These are phyloP conservation scores for Clusia tigrina DNA, from an alignment of 2,888 invertebrate species.

Conservation along the genomic window DNA sequence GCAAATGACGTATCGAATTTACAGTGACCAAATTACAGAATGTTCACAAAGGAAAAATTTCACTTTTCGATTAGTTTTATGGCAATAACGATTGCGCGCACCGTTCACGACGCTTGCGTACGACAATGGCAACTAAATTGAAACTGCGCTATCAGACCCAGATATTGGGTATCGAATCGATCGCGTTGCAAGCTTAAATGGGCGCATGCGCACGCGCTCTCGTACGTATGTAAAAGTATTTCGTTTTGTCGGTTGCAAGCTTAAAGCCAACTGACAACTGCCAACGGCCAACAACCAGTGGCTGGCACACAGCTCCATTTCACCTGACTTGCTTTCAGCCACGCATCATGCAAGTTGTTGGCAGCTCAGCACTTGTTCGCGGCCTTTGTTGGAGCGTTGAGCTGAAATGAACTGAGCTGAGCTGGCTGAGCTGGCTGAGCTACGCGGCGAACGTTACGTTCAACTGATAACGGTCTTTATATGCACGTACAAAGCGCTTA, in stretches of 20 bases:
- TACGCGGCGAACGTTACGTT: background rate
- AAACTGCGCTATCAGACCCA: constrained; percentile 47
- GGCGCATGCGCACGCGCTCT: background rate
- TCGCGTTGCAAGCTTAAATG: background rate
- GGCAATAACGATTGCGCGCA: constrained; percentile 5
- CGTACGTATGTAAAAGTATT: background rate
- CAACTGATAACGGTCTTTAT: background rate
- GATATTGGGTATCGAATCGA: constrained; percentile 47
- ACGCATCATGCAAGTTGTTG: background rate
- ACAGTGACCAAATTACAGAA: constrained; percentile 39
- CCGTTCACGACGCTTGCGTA: constrained; percentile 49
- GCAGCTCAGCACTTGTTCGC: too few relatives aligned
- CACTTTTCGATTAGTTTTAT: constrained; percentile 26
- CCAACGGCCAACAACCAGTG: too few relatives aligned
- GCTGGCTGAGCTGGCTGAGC: background rate
- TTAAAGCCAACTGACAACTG: background rate
- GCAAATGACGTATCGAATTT: too few relatives aligned
- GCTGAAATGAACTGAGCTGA: background rate
- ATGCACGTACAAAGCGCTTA: background rate
- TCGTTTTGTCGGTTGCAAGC: background rate
- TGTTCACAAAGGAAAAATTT: constrained; percentile 16
- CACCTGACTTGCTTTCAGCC: background rate
- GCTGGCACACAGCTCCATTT: too few relatives aligned
- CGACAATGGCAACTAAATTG: constrained; percentile 55
- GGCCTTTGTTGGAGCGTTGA: background rate